phyloP scores from a whole-genome alignment of 2,888 invertebrate species.

The Eupithecia subfuscata region DNA sequence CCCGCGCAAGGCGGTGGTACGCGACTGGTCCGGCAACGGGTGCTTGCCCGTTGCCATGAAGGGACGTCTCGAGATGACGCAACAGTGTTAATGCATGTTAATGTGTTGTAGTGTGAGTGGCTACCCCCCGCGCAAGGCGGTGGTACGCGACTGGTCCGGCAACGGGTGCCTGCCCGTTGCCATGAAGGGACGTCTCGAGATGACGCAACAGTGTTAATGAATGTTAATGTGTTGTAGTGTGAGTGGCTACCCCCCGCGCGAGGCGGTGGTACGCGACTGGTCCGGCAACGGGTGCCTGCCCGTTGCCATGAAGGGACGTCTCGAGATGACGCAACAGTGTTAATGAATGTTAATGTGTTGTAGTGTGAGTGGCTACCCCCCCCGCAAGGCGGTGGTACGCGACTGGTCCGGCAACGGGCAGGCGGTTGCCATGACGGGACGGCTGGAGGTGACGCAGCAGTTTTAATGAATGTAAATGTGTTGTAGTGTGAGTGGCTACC shows the following conservation, averaged over 20 bases:
- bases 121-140: conserved; percentile 87
- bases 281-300: conserved; percentile 91
- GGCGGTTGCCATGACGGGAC: conserved; percentile 86
- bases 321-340: conserved; percentile 92
- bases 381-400: conserved; percentile 92
- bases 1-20: conserved; percentile 91
- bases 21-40: conserved; percentile 95
- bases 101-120: conserved; percentile 18
- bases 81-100: conserved; percentile 82
- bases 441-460: conserved; percentile 92
- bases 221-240: conserved; percentile 11
- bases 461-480: conserved; percentile 49
- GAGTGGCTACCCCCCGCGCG: conserved; percentile 77
- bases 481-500: conserved; percentile 26
- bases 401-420: conserved; percentile 95
- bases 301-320: conserved; percentile 87
- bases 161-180: conserved; percentile 87
- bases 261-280: conserved; percentile 94
- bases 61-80: conserved; percentile 92
- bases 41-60: conserved; percentile 84
- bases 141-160: conserved; percentile 94
- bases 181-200: conserved; percentile 90
- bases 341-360: background rate
- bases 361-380: conserved; percentile 26
- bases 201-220: conserved; percentile 87